phyloP scores from a whole-genome alignment of 2,113 vertebrate genomes.

The Sigmodon hispidus region DNA sequence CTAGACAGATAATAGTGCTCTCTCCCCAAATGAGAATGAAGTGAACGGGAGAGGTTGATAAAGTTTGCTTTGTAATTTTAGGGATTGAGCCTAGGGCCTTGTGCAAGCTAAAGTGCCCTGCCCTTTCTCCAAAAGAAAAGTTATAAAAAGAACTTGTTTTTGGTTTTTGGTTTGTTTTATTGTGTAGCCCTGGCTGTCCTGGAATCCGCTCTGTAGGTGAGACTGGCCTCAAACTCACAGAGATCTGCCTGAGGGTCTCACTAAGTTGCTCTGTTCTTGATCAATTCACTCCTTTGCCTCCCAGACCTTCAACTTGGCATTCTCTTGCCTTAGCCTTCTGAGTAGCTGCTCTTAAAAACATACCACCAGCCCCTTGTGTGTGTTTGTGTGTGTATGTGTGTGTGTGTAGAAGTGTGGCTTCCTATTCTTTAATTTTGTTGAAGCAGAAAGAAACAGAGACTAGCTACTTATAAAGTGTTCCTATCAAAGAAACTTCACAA shows the following conservation, averaged over 20 bases:
- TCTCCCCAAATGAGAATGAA: background rate
- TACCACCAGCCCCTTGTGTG: background rate
- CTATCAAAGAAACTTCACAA: background rate
- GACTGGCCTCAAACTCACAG: background rate
- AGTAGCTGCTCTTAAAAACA: background rate
- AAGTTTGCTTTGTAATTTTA: background rate
- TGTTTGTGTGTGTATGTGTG: no score
- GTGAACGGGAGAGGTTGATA: background rate
- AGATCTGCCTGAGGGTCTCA: background rate
- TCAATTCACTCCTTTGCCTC: background rate
- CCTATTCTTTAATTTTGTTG: conserved; percentile 47
- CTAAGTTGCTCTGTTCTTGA: background rate
- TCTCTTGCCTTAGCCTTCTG: background rate
- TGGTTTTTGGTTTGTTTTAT: background rate
- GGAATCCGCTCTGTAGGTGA: background rate
- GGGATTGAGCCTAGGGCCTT: background rate
- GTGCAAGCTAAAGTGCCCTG: no score
- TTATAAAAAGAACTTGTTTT: background rate
- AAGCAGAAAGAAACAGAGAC: conserved; percentile 16
- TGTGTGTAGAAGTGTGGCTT: background rate
- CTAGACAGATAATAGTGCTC: background rate
- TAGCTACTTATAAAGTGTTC: background rate
- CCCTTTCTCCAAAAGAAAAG: background rate
- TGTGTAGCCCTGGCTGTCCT: no score
- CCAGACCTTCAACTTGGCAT: background rate